Evolutionary conservation across 2,888 invertebrate species (phyloP).

Genomic region (Nysson spinosus): DNA sequence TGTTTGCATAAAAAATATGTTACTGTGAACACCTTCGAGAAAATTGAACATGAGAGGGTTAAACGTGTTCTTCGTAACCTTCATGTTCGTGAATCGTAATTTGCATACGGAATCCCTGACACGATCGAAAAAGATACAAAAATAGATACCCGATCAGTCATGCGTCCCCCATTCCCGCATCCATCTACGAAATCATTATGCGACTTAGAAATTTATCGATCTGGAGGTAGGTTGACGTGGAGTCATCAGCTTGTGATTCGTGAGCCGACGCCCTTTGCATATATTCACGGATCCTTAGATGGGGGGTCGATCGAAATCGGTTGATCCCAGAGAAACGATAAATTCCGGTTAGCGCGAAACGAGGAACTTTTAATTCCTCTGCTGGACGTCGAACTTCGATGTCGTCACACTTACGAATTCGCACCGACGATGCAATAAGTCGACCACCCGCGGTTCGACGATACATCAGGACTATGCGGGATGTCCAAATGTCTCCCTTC

Average conservation of each 20-base stretch:
- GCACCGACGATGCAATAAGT: conserved; percentile 61
- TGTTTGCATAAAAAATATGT: too few relatives aligned
- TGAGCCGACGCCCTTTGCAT: conserved; percentile 36
- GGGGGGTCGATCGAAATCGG: conserved; percentile 18
- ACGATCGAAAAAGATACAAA: background rate
- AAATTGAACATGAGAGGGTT: too few relatives aligned
- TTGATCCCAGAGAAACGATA: conserved; percentile 55
- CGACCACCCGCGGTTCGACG: conserved; percentile 59
- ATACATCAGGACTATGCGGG: conserved; percentile 34
- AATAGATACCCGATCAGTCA: conserved; percentile 16
- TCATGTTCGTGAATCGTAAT: too few relatives aligned
- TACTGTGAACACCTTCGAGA: too few relatives aligned
- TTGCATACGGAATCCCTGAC: background rate
- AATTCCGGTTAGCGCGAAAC: conserved; percentile 49
- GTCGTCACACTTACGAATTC: conserved; percentile 50
- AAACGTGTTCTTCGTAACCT: too few relatives aligned
- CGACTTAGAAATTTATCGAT: conserved; percentile 45
- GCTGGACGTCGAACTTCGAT: conserved; percentile 44
- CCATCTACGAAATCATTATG: conserved; percentile 27
- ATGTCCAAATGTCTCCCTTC: conserved; percentile 10
- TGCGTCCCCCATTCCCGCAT: conserved; percentile 35
- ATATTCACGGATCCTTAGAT: conserved; percentile 32
- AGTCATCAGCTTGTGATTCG: conserved; percentile 28
- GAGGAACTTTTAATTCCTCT: conserved; percentile 51
- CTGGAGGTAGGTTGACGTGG: conserved; percentile 6